Evolutionary conservation across 2,888 invertebrate genomes (phyloP).

Genomic region (Orthosia incerta): DNA sequence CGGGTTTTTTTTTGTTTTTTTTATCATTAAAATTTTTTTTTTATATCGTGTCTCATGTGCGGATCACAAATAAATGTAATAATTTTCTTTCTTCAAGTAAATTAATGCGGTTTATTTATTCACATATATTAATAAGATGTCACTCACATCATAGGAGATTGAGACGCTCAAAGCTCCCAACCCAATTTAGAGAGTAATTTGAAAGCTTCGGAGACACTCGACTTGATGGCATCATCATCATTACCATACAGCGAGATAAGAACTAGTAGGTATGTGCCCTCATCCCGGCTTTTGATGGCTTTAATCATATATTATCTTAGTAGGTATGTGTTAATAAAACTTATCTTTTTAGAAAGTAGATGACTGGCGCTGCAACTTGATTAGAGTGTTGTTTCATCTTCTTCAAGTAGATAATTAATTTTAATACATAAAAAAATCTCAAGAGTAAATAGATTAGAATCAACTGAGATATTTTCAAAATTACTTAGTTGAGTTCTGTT

Average conservation of each 20-base stretch:
- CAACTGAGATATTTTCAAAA: no score
- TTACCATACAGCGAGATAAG: conserved; percentile 36
- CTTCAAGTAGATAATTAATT: not conserved
- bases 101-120: not conserved
- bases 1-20: no score
- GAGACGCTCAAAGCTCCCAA: not conserved
- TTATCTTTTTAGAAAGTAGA: conserved; percentile 55
- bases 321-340: conserved; percentile 21
- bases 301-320: conserved; percentile 27
- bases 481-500: no score
- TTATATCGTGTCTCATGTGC: no score
- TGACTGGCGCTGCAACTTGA: not conserved
- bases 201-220: conserved; percentile 20
- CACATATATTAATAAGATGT: not conserved
- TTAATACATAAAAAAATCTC: not conserved
- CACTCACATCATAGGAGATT: not conserved
- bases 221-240: conserved; percentile 23
- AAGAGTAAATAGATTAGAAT: no score
- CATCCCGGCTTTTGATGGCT: conserved; percentile 25
- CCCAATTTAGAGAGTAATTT: conserved; percentile 31
- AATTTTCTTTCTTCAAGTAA: not conserved
- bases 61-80: no score
- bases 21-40: no score
- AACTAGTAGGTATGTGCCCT: not conserved
- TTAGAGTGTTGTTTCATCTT: not conserved